Base-by-base conservation (phyloP, 2,113 vertebrate genomes). In the Podarcis cretensis region DNA sequence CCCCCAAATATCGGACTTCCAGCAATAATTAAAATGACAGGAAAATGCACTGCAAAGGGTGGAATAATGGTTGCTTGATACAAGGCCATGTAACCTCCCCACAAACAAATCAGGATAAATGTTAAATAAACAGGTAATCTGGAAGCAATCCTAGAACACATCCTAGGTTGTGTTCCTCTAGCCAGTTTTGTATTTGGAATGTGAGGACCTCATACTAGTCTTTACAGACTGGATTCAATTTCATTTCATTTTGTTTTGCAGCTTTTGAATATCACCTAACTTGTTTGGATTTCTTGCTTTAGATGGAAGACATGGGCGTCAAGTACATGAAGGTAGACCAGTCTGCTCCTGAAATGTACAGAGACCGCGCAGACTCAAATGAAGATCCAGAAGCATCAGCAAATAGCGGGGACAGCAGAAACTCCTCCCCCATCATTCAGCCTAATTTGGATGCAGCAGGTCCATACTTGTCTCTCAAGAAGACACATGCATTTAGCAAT, bases 251-350 rank as follows among this genome's bases (percentile, higher is more conserved):
- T 18, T 80, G 18, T 87, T 89, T 84, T 14, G 40, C 88, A 43
- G 5, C 81, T 91, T 69, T 92, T 80, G 37, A 88, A 79, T n/a
- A 40, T 2, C 5, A 80, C 32, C 91, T 13, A 21, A 32, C 65
- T 75, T 40, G 86, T 92, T 92, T 92, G 89, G 66, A 66, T 93
- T 85, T 92, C 78, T 40, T 71, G 23, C 5, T 84, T 20, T 78
- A 98, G 98, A 94, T 86, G 77, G 96, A 88, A 65, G 96, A 97
- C 83, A 89, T 92, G 59, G 95, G 97, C 88, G 88, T 93, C 59
- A 95, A 91, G 89, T 96, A 77, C 5, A 27, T 87, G 87, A 88
- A 90, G 23, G 57, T 97, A 85, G 89, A 96, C 3, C 96, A 95
- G 35, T 93, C 96, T 86, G 96, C 96, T 2, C 74, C 83, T 65